phyloP scores from a whole-genome alignment of 2,888 invertebrate species.

The Euzophera pinguis region DNA sequence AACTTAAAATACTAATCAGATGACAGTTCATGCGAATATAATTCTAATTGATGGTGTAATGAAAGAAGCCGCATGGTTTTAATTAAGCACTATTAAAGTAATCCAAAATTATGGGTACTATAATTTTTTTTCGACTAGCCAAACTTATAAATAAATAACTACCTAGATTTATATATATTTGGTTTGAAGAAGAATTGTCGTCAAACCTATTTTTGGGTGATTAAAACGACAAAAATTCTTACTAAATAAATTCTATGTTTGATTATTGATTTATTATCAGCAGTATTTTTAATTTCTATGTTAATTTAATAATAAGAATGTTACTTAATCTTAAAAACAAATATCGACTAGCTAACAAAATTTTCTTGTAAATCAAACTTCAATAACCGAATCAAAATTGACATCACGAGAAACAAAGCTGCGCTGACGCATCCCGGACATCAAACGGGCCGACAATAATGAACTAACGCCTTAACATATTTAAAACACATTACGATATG shows the following conservation, averaged over 20 bases:
- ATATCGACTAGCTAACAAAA: background rate
- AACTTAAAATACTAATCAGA: background rate
- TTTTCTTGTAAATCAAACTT: constrained; percentile 15
- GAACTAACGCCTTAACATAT: constrained; percentile 42
- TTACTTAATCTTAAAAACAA: too few relatives aligned
- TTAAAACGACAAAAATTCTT: too few relatives aligned
- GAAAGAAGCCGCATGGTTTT: background rate
- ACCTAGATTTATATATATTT: too few relatives aligned
- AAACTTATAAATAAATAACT: too few relatives aligned
- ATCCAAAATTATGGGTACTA: background rate
- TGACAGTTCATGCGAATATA: background rate
- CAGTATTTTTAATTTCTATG: too few relatives aligned
- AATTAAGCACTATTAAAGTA: background rate
- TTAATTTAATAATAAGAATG: too few relatives aligned
- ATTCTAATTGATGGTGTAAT: constrained; percentile 1
- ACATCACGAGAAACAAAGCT: constrained; percentile 24
- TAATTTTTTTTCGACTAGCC: background rate
- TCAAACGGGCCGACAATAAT: constrained; percentile 47
- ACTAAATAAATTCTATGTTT: too few relatives aligned
- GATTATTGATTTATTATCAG: too few relatives aligned
- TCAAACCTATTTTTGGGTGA: too few relatives aligned
- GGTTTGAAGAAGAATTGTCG: too few relatives aligned
- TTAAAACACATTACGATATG: constrained; percentile 53
- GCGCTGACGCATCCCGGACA: constrained; percentile 16
- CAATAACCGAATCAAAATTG: constrained; percentile 23